phyloP scores from a whole-genome alignment of 1,140 invertebrate species.

The Habropoda laboriosa region DNA sequence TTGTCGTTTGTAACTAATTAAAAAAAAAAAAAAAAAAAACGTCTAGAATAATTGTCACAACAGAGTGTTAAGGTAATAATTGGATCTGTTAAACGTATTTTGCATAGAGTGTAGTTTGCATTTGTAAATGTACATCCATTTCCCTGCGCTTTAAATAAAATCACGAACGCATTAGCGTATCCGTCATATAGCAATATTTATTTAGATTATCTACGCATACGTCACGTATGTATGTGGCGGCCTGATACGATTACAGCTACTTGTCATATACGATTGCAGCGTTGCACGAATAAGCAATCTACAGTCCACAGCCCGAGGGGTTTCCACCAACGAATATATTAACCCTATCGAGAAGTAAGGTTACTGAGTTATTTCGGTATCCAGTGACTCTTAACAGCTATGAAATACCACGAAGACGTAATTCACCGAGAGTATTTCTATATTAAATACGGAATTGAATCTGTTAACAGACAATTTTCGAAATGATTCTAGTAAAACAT shows the following conservation, averaged over 20 bases:
- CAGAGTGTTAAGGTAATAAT: no score
- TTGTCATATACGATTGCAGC: slow-evolving; percentile 12
- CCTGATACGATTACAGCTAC: slow-evolving; percentile 38
- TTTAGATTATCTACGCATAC: slow-evolving; percentile 33
- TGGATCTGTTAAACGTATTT: no score
- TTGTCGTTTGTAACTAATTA: no score
- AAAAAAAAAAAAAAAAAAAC: no score
- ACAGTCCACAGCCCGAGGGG: slow-evolving; percentile 66
- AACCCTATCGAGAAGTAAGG: slow-evolving; percentile 70
- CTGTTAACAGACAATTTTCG: no score
- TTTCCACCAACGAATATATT: slow-evolving; percentile 70
- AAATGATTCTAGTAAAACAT: no score
- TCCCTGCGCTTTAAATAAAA: slow-evolving; percentile 16
- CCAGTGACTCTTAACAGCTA: slow-evolving; percentile 53
- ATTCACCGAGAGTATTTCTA: not conserved
- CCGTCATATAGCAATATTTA: slow-evolving; percentile 31
- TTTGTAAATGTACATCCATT: not conserved
- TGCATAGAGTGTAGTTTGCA: not conserved
- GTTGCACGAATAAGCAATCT: slow-evolving; percentile 58
- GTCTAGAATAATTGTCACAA: no score
- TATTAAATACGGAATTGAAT: no score
- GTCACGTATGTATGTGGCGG: no score
- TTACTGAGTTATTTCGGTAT: slow-evolving; percentile 70
- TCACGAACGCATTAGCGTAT: slow-evolving; percentile 1
- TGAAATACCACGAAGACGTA: not conserved